A percentile compares a stretch with the other conserved stretches of the same genome.
phyloP scores from a whole-genome alignment of 2,113 vertebrate species.

The Gasterosteus aculeatus region DNA sequence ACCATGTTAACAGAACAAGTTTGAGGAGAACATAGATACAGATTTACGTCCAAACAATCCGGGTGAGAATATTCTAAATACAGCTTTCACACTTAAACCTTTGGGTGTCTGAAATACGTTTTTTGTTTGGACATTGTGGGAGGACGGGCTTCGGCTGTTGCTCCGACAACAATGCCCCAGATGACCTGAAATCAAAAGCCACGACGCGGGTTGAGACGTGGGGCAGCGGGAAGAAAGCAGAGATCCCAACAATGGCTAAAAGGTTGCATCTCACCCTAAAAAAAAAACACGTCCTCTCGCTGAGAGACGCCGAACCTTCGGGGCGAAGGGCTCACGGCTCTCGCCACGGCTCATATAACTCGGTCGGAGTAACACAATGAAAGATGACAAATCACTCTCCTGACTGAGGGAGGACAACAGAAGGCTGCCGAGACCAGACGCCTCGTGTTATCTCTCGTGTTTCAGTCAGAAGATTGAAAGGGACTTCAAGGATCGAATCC shows the following conservation, averaged over 20 bases:
- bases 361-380: neutral
- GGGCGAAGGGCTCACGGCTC: neutral
- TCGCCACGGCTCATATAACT: neutral
- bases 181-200: slow-evolving; percentile 47
- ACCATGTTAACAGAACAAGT: too few species aligned
- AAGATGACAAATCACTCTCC: slow-evolving; percentile 9
- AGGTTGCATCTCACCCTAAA: neutral
- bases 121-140: neutral
- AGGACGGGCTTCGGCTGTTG: neutral
- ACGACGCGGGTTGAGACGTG: neutral
- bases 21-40: too few species aligned
- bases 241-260: slow-evolving; percentile 9
- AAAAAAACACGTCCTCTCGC: neutral
- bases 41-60: too few species aligned
- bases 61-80: too few species aligned
- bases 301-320: neutral
- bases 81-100: too few species aligned
- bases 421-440: slow-evolving; percentile 7
- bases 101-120: too few species aligned
- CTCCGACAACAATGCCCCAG: slow-evolving; percentile 35
- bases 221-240: neutral
- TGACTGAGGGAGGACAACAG: neutral
- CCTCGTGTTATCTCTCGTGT: slow-evolving; percentile 35
- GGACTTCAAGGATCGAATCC: too few species aligned
- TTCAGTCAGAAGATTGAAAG: slow-evolving; percentile 41